Evolutionary conservation across 2,113 vertebrate genomes (phyloP).

Genomic region (Orthonyx spaldingii): DNA sequence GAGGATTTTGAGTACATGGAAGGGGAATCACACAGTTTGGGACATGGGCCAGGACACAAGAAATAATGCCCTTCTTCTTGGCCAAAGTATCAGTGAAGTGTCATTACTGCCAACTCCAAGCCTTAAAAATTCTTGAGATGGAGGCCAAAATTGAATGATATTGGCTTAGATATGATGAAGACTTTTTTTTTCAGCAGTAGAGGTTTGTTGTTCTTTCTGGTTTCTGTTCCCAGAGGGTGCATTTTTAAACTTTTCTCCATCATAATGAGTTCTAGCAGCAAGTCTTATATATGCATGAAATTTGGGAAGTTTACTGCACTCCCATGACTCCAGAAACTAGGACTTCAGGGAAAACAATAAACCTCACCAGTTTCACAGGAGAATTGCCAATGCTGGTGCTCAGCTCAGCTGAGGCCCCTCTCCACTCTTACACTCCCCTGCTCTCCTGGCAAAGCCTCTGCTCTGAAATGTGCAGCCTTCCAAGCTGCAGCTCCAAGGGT

Average conservation of each 20-base stretch:
- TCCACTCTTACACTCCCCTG: accelerated
- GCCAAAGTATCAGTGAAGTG: background rate
- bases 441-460: background rate
- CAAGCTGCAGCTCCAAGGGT: background rate
- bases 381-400: background rate
- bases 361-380: background rate
- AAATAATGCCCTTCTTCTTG: background rate
- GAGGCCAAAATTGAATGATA: background rate
- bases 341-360: background rate
- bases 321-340: background rate
- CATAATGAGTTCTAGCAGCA: background rate
- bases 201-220: background rate
- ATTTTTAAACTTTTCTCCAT: background rate
- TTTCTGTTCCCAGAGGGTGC: background rate
- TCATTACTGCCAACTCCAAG: background rate
- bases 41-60: background rate
- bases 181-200: background rate
- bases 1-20: background rate
- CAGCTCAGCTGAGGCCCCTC: background rate
- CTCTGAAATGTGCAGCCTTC: background rate
- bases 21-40: background rate
- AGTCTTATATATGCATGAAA: background rate
- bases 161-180: background rate
- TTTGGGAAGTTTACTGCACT: background rate
- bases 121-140: background rate